Evolutionary conservation across 2,888 invertebrate species (phyloP).

Genomic region (Hirudinaria manillensis): DNA sequence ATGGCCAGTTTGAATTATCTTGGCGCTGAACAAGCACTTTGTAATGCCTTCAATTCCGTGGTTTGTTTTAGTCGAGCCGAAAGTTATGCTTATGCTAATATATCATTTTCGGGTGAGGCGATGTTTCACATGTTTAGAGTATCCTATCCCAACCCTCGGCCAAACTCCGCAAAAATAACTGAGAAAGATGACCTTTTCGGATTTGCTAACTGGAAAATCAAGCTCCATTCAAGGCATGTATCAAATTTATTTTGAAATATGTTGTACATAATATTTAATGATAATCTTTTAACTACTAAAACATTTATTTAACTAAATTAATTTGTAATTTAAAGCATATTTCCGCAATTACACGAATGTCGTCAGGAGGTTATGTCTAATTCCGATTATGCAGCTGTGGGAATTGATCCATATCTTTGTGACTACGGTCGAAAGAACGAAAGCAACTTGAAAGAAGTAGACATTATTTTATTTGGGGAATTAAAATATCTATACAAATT

Average conservation of each 20-base stretch:
- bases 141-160: conserved; percentile 32
- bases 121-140: conserved; percentile 40
- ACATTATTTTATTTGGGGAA: not conserved
- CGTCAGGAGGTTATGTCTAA: conserved; percentile 9
- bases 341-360: conserved; percentile 15
- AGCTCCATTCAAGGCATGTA: not conserved
- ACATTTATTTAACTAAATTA: not conserved
- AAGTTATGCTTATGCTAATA: conserved; percentile 40
- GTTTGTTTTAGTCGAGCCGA: conserved; percentile 41
- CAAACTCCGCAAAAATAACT: not conserved
- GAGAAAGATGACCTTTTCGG: not conserved
- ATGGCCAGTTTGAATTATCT: conserved; percentile 39
- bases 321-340: conserved; percentile 15
- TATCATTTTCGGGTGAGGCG: conserved; percentile 39
- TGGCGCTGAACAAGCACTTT: conserved; percentile 40
- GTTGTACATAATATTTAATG: not conserved
- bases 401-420: conserved; percentile 31
- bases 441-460: conserved; percentile 34
- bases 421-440: conserved; percentile 40
- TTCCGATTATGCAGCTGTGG: conserved; percentile 5
- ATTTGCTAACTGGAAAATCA: not conserved
- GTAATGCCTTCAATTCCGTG: conserved; percentile 39
- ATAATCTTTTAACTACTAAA: not conserved
- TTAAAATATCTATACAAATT: not conserved
- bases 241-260: conserved; percentile 4